Evolutionary conservation across 2,113 vertebrate species (phyloP).

Genomic region (Entomyzon cyanotis): DNA sequence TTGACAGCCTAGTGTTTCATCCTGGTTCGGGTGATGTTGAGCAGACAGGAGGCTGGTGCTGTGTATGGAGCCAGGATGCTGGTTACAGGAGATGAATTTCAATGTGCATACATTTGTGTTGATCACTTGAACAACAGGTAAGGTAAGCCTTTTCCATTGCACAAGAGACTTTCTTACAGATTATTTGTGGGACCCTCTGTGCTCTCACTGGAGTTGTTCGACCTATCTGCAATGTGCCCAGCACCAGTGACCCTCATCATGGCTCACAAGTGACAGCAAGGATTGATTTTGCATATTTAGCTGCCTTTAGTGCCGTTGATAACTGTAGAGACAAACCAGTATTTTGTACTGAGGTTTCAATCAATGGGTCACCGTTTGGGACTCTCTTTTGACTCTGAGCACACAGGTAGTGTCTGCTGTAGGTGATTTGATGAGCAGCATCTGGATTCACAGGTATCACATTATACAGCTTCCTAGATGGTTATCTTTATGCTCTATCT

Average conservation of each 20-base stretch:
- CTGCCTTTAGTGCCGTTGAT: not conserved
- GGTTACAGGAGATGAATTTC: not conserved
- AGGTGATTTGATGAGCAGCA: not conserved
- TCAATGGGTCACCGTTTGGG: not conserved
- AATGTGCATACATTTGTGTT: not conserved
- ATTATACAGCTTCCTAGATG: not conserved
- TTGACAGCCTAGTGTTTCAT: fast-evolving
- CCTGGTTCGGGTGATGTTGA: fast-evolving
- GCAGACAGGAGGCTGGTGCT: not conserved
- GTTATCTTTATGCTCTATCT: not conserved
- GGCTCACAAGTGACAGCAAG: not conserved
- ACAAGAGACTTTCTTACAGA: not conserved
- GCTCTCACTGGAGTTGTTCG: not conserved
- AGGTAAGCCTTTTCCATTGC: not conserved
- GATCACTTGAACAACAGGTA: not conserved
- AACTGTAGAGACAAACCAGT: not conserved
- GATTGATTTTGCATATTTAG: not conserved
- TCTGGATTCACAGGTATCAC: not conserved
- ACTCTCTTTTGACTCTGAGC: not conserved
- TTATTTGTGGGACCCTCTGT: not conserved
- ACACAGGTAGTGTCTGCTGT: not conserved
- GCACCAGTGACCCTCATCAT: fast-evolving
- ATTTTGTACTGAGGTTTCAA: not conserved
- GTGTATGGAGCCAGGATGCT: not conserved
- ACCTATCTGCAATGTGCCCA: not conserved